Evolutionary conservation across 2,797 vertebrate species (phyloP).

Genomic region (Rhodeus uyekii): DNA sequence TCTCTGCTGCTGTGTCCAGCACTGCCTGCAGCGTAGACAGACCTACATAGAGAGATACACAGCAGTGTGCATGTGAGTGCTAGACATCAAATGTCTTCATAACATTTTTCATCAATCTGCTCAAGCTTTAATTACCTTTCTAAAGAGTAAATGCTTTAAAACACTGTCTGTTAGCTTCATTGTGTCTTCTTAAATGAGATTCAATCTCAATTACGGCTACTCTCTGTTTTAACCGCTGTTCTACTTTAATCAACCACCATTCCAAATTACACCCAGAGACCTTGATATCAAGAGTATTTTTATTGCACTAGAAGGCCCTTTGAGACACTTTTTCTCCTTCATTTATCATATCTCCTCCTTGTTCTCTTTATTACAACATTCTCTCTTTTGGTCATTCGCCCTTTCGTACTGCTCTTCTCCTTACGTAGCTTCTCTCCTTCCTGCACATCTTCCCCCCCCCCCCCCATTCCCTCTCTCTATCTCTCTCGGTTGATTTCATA

Average conservation of each 20-base stretch:
- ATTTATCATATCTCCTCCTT: slow-evolving; percentile 6
- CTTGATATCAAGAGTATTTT: slow-evolving; percentile 29
- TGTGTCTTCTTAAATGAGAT: slow-evolving; percentile 37
- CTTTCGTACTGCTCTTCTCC: slow-evolving; percentile 42
- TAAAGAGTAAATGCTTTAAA: slow-evolving; percentile 19
- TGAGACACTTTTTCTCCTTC: slow-evolving; percentile 33
- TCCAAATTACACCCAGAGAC: slow-evolving; percentile 41
- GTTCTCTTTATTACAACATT: slow-evolving; percentile 29
- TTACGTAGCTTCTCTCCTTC: slow-evolving; percentile 8
- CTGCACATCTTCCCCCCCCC: slow-evolving; percentile 5
- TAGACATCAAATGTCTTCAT: slow-evolving; percentile 28
- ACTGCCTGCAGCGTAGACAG: slow-evolving; percentile 93
- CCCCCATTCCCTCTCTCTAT: slow-evolving; percentile 23
- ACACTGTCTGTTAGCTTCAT: background rate
- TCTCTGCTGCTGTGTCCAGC: slow-evolving; percentile 93
- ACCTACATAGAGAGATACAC: slow-evolving; percentile 70
- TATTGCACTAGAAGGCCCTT: slow-evolving; percentile 13
- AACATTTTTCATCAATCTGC: background rate
- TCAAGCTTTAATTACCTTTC: slow-evolving; percentile 38
- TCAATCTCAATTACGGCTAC: slow-evolving; percentile 35
- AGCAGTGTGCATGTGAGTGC: background rate
- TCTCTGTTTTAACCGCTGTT: slow-evolving; percentile 36
- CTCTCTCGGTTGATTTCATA: slow-evolving; percentile 59
- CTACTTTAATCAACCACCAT: slow-evolving; percentile 34
- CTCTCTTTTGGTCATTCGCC: slow-evolving; percentile 38